These are phyloP conservation scores for Nematostella vectensis DNA, from an alignment of 92 coral and sea anemone species.

Conservation along the genomic window DNA sequence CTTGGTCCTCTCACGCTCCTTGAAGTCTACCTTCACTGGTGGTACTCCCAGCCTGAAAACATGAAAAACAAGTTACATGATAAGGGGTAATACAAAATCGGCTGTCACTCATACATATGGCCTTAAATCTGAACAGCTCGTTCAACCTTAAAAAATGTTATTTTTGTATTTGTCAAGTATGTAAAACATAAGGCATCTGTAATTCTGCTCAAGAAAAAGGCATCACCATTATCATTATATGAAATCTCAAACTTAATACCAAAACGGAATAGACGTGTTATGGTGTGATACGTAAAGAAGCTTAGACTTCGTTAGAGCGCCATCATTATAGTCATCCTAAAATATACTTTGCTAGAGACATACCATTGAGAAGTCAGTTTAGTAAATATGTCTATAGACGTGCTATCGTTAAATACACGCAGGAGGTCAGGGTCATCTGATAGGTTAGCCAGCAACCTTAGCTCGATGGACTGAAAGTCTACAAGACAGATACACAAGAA, in stretches of 20 bases:
- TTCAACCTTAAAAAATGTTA: no score
- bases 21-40: constrained; percentile 40
- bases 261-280: no score
- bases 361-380: constrained; percentile 80
- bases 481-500: not conserved
- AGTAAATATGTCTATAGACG: constrained; percentile 64
- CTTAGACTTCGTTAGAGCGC: no score
- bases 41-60: constrained; percentile 51
- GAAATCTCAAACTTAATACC: no score
- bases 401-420: constrained; percentile 53
- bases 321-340: no score
- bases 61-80: not conserved
- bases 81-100: no score
- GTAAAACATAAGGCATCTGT: no score
- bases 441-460: constrained; percentile 82
- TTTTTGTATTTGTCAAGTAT: no score
- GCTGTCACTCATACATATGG: not conserved
- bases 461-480: constrained; percentile 93
- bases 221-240: no score
- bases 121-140: not conserved
- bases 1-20: constrained; percentile 85
- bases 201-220: no score
- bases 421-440: constrained; percentile 85
- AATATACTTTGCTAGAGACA: no score
- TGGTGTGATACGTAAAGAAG: no score